These are phyloP conservation scores for Eupithecia exiguata DNA, from an alignment of 2,888 invertebrate species.

Conservation along the genomic window DNA sequence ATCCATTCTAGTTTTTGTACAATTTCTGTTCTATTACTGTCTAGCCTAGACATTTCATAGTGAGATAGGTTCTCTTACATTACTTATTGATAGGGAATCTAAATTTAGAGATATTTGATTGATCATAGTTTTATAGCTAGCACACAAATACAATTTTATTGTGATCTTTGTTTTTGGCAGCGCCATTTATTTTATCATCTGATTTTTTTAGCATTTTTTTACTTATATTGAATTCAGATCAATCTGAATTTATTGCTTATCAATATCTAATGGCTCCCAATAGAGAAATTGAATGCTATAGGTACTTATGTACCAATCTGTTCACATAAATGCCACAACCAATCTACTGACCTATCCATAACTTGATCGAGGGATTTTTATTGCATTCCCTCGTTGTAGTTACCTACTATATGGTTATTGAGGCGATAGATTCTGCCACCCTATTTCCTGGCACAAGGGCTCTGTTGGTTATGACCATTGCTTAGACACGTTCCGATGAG, in stretches of 20 bases:
- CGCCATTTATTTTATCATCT: not conserved
- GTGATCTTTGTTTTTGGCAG: not conserved
- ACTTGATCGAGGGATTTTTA: slow-evolving; percentile 1
- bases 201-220: too few species aligned
- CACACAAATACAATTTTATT: not conserved
- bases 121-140: not conserved
- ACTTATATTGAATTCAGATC: too few species aligned
- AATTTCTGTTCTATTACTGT: not conserved
- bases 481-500: not conserved
- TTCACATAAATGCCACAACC: not conserved
- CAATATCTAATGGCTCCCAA: slow-evolving; percentile 8
- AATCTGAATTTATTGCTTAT: not conserved
- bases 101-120: not conserved
- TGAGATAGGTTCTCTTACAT: not conserved
- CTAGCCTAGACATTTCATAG: not conserved
- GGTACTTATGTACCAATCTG: not conserved
- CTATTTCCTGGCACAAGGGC: not conserved
- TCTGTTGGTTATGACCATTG: slow-evolving; percentile 1
- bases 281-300: not conserved
- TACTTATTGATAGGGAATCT: too few species aligned
- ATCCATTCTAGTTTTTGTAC: not conserved
- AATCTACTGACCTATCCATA: not conserved
- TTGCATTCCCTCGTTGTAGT: not conserved
- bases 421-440: not conserved
- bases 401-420: not conserved